A percentile compares a stretch with the other conserved stretches of the same genome.
Evolutionary conservation across 2,888 invertebrate species (phyloP).

Genomic region (Drosophila picticornis): DNA sequence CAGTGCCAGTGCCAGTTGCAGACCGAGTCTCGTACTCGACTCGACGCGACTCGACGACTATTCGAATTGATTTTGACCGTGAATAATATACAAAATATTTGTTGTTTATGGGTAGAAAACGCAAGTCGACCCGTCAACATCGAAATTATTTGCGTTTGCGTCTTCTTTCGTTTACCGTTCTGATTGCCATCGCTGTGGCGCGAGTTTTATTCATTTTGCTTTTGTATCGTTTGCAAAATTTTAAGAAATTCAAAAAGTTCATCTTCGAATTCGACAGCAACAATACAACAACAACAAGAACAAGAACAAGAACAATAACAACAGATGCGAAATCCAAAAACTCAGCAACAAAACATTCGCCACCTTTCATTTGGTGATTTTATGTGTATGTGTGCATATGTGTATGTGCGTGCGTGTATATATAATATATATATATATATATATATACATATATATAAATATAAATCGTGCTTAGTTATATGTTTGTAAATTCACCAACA

Average conservation of each 20-base stretch:
- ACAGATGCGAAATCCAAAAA: slow-evolving; percentile 35
- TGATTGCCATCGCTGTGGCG: slow-evolving; percentile 75
- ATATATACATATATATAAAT: slow-evolving; percentile 33
- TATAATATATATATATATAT: slow-evolving; percentile 34
- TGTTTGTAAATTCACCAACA: slow-evolving; percentile 48
- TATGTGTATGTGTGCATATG: slow-evolving; percentile 32
- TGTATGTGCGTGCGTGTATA: slow-evolving; percentile 27
- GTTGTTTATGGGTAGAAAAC: slow-evolving; percentile 85
- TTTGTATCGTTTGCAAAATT: slow-evolving; percentile 80
- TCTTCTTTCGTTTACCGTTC: slow-evolving; percentile 81
- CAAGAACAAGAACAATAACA: slow-evolving; percentile 24
- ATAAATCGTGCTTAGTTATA: slow-evolving; percentile 51
- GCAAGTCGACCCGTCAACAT: slow-evolving; percentile 84
- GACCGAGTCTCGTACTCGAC: slow-evolving; percentile 15
- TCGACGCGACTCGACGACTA: slow-evolving; percentile 19
- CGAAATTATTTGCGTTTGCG: slow-evolving; percentile 85
- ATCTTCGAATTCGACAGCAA: slow-evolving; percentile 43
- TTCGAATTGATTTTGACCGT: slow-evolving; percentile 73
- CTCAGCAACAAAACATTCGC: slow-evolving; percentile 59
- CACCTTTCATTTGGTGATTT: slow-evolving; percentile 56
- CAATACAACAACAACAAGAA: slow-evolving; percentile 28
- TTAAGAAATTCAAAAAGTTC: slow-evolving; percentile 72
- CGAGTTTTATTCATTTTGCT: slow-evolving; percentile 80
- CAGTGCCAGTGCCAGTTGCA: slow-evolving; percentile 11
- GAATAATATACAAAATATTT: slow-evolving; percentile 70